These are phyloP conservation scores for Erebia aethiops DNA, from an alignment of 2,888 invertebrate species.

Conservation along the genomic window DNA sequence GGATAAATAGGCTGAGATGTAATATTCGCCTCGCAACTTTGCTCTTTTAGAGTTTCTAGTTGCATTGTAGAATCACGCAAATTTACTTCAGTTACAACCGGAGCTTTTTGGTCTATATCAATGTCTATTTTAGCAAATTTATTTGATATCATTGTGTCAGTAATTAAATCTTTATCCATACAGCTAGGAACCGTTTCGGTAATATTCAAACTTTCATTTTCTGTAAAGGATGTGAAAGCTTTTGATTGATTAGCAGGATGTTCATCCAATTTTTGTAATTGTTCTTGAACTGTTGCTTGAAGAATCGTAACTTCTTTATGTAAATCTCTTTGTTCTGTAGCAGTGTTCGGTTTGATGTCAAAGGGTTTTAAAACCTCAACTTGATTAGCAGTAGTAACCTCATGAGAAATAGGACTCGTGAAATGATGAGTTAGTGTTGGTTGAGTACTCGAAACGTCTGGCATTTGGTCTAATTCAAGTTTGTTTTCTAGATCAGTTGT, in stretches of 20 bases:
- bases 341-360: slow-evolving; percentile 52
- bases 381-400: slow-evolving; percentile 72
- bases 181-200: slow-evolving; percentile 73
- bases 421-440: slow-evolving; percentile 61
- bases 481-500: slow-evolving; percentile 85
- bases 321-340: slow-evolving; percentile 61
- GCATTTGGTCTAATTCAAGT: slow-evolving; percentile 62
- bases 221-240: slow-evolving; percentile 80
- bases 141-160: slow-evolving; percentile 60
- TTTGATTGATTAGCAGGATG: slow-evolving; percentile 78
- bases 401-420: slow-evolving; percentile 69
- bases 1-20: slow-evolving; percentile 57
- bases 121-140: slow-evolving; percentile 80
- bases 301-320: slow-evolving; percentile 69
- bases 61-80: slow-evolving; percentile 59
- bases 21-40: slow-evolving; percentile 64
- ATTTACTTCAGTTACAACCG: slow-evolving; percentile 73
- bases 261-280: slow-evolving; percentile 75
- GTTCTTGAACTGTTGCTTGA: slow-evolving; percentile 77
- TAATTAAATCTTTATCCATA: slow-evolving; percentile 76
- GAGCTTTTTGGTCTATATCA: slow-evolving; percentile 77
- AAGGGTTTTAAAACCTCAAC: slow-evolving; percentile 55
- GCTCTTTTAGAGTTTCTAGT: slow-evolving; percentile 51
- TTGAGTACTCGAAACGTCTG: slow-evolving; percentile 53
- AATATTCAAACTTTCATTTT: slow-evolving; percentile 84